Percentiles rank a stretch among this genome's conserved stretches.
Evolutionary conservation across 2,113 vertebrate species (phyloP).

Genomic region (Amia ocellicauda): DNA sequence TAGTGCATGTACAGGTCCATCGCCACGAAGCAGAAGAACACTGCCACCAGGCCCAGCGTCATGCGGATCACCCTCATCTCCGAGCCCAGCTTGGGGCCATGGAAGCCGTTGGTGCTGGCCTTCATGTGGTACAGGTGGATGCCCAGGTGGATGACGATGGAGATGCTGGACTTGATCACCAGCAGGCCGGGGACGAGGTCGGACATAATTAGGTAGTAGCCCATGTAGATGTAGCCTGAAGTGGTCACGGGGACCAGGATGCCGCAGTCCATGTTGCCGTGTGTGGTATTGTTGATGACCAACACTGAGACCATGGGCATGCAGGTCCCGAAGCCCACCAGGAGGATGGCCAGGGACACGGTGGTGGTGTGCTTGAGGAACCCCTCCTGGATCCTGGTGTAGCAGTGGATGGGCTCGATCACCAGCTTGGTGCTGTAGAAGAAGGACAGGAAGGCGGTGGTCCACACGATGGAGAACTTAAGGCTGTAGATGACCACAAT

Average conservation of each 20-base stretch:
- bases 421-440: slow-evolving; percentile 71
- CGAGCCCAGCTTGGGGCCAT: slow-evolving; percentile 55
- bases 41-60: slow-evolving; percentile 47
- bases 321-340: slow-evolving; percentile 46
- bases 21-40: slow-evolving; percentile 53
- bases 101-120: slow-evolving; percentile 55
- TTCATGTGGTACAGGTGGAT: slow-evolving; percentile 64
- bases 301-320: slow-evolving; percentile 48
- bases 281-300: slow-evolving; percentile 24
- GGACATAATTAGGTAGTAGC: slow-evolving; percentile 43
- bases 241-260: slow-evolving; percentile 25
- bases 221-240: slow-evolving; percentile 36
- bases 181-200: slow-evolving; percentile 60
- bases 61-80: slow-evolving; percentile 66
- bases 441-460: slow-evolving; percentile 60
- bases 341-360: slow-evolving; percentile 43
- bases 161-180: slow-evolving; percentile 65
- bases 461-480: slow-evolving; percentile 66
- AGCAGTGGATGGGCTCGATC: slow-evolving; percentile 52
- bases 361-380: slow-evolving; percentile 55
- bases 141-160: slow-evolving; percentile 58
- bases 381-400: slow-evolving; percentile 49
- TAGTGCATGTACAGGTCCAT: slow-evolving; percentile 58
- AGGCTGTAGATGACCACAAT: slow-evolving; percentile 46
- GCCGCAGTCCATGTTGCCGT: slow-evolving; percentile 30